phyloP scores from a whole-genome alignment of 2,888 invertebrate species.

The Balanococcus diminutus region DNA sequence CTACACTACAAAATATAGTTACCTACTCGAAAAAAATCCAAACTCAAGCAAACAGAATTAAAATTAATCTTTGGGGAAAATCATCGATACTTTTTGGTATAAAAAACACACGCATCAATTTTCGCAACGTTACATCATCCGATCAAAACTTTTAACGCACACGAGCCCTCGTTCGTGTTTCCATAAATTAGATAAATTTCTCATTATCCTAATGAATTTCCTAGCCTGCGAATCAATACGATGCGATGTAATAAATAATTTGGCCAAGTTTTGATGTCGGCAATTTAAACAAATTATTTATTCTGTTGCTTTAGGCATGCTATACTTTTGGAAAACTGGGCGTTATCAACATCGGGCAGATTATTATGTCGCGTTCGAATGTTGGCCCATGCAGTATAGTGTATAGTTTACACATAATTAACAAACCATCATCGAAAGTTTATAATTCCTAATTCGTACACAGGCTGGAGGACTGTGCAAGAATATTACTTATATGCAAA shows the following conservation, averaged over 20 bases:
- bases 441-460: constrained; percentile 1
- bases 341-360: not conserved
- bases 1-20: no score
- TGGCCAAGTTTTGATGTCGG: not conserved
- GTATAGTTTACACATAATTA: constrained; percentile 6
- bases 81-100: no score
- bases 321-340: not conserved
- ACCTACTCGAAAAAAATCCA: no score
- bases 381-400: no score
- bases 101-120: not conserved
- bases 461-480: not conserved
- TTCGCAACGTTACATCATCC: not conserved
- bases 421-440: not conserved
- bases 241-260: not conserved
- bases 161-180: not conserved
- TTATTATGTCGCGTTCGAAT: not conserved
- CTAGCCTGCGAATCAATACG: not conserved
- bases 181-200: not conserved
- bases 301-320: not conserved
- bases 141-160: not conserved
- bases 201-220: not conserved
- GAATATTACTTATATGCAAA: no score
- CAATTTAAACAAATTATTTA: constrained; percentile 13
- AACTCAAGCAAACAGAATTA: no score
- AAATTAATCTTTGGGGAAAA: no score